phyloP scores from a whole-genome alignment of 2,113 vertebrate species.

The Orthochromis malagaraziensis region DNA sequence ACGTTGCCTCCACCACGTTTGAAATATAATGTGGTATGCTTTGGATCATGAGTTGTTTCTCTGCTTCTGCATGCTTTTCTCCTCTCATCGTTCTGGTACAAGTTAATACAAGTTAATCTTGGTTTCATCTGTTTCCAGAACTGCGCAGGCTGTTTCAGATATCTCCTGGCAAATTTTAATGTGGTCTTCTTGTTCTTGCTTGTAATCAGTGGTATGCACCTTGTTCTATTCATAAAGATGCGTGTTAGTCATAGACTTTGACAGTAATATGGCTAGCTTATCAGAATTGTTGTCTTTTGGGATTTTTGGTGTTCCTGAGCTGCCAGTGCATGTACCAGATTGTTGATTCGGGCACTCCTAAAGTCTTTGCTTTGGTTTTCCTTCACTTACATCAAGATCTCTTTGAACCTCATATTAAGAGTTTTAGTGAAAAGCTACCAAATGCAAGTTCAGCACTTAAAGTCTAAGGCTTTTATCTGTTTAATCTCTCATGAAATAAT shows the following conservation, averaged over 20 bases:
- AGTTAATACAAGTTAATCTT: neutral
- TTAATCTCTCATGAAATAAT: neutral
- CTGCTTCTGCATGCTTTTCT: neutral
- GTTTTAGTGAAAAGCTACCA: neutral
- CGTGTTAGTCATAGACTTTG: neutral
- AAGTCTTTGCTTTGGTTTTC: neutral
- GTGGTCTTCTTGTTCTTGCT: neutral
- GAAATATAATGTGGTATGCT: neutral
- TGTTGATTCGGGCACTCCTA: neutral
- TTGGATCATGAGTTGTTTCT: neutral
- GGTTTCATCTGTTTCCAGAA: neutral
- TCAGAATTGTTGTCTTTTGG: neutral
- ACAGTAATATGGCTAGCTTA: neutral
- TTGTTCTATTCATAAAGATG: neutral
- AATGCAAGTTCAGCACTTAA: neutral
- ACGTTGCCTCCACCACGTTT: neutral
- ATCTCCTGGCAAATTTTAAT: neutral
- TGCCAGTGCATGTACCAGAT: neutral
- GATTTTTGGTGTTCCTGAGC: neutral
- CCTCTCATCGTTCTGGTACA: neutral
- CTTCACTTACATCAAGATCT: neutral
- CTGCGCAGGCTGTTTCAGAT: neutral
- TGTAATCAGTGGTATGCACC: neutral
- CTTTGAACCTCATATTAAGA: neutral
- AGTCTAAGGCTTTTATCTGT: neutral